Percentiles rank a stretch among this genome's conserved stretches.
These are phyloP conservation scores for Pitangus sulphuratus DNA, from an alignment of 2,797 vertebrate species.

Conservation along the genomic window DNA sequence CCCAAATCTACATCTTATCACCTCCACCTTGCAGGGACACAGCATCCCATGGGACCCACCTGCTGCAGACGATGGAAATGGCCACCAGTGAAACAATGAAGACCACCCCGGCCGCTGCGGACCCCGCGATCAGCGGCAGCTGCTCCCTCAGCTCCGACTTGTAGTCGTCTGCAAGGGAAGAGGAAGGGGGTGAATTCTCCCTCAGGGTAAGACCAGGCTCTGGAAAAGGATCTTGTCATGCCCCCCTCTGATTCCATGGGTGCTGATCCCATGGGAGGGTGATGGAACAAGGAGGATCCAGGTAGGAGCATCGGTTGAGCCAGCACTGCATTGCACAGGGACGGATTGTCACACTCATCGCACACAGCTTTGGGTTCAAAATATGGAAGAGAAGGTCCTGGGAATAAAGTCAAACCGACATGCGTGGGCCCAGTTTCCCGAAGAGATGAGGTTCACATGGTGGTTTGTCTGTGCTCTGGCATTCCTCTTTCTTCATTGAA, in stretches of 20 bases:
- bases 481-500: neutral
- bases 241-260: neutral
- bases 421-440: neutral
- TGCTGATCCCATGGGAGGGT: neutral
- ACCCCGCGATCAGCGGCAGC: conserved; percentile 95
- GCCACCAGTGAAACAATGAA: conserved; percentile 96
- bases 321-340: rapidly evolving
- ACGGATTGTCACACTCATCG: rapidly evolving
- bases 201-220: neutral
- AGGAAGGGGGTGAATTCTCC: neutral
- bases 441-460: neutral
- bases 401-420: neutral
- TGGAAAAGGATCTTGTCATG: rapidly evolving
- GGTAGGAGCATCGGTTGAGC: rapidly evolving
- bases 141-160: conserved; percentile 97
- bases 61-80: conserved; percentile 98
- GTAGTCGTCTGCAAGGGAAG: conserved; percentile 88
- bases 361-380: neutral
- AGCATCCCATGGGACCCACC: conserved; percentile 71
- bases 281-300: neutral
- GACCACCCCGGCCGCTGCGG: conserved; percentile 93
- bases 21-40: neutral
- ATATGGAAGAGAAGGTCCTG: neutral
- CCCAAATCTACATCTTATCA: rapidly evolving
- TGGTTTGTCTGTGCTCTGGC: neutral